phyloP scores from a whole-genome alignment of 2,888 invertebrate species.

The Diaperis boleti region DNA sequence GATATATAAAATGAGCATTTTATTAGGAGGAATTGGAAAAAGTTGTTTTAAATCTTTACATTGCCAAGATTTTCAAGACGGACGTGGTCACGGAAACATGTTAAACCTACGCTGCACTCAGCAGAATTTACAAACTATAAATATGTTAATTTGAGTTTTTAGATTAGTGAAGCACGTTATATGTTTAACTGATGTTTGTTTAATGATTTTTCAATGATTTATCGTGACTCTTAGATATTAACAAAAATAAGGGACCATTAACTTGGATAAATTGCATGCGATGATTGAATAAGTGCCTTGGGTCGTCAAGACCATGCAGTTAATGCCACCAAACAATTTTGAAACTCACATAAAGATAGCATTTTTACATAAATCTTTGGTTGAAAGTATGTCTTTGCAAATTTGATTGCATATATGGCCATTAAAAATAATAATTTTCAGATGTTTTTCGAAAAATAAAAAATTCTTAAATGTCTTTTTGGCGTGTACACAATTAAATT shows the following conservation, averaged over 20 bases:
- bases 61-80: no score
- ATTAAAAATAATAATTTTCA: no score
- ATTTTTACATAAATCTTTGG: not conserved
- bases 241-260: conserved; percentile 23
- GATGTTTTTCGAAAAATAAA: no score
- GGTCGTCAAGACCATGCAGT: not conserved
- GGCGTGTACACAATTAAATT: no score
- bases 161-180: conserved; percentile 32
- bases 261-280: conserved; percentile 15
- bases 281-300: conserved; percentile 12
- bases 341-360: not conserved
- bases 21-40: no score
- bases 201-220: conserved; percentile 34
- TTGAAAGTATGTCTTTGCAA: no score
- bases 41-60: not conserved
- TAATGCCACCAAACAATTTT: not conserved
- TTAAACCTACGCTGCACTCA: conserved; percentile 21
- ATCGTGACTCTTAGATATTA: conserved; percentile 33
- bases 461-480: no score
- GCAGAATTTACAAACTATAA: conserved; percentile 24
- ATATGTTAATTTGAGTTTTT: conserved; percentile 31
- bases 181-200: conserved; percentile 34
- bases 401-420: no score
- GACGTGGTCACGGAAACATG: no score
- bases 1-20: no score